Base-by-base conservation (phyloP, 2,888 invertebrate species). In the Amblyjoppa proteus region DNA sequence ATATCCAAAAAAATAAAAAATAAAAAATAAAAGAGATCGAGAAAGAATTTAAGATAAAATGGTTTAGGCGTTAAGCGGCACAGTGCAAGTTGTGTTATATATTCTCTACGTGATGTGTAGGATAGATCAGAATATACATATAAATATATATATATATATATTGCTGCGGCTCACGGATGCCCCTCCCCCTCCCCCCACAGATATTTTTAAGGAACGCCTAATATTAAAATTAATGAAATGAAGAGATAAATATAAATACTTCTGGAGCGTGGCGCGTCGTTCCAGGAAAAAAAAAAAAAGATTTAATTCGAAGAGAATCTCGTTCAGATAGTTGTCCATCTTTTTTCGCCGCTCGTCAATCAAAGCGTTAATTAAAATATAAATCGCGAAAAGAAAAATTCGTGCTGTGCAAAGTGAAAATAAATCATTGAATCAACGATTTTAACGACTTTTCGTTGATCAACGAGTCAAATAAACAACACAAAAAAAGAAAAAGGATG, bases 191-290 rank as follows among this genome's bases (percentile, higher is more conserved):
- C 20, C 74, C 61, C 79, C 70, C 79, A 77, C 83, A 85, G 53
- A 85, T 88, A 88, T 87, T 88, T 87, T 88, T 88, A 83, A 87
- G 71, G 85, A 82, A 86, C 74, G 87, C 88, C 88, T 88, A 87
- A 84, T 77, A 82, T 73, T 79, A 71, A 76, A 79, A 70, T 74
- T 81, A 81, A 71, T 74, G 7, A 66, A 34, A 70, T 66, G 81
- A 64, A 31, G 61, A 61, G 25, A 31, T 28, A 28, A 28, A 61
- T 61, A 61, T 28, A 13, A 13, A 13, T 61, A 58, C 58, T 78
- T 76, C 68, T 51, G 71, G 85, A 75, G 71, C 71, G 85, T 71
- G 85, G 49, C 79, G 79, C 82, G 82, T 75, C 78, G 73, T 82
- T 56, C 79, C 61, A 56, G 34, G 41, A 73, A 66, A 51, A 71